Base-by-base conservation (phyloP, 2,888 invertebrate species). In the Lasioglossum lativentre region DNA sequence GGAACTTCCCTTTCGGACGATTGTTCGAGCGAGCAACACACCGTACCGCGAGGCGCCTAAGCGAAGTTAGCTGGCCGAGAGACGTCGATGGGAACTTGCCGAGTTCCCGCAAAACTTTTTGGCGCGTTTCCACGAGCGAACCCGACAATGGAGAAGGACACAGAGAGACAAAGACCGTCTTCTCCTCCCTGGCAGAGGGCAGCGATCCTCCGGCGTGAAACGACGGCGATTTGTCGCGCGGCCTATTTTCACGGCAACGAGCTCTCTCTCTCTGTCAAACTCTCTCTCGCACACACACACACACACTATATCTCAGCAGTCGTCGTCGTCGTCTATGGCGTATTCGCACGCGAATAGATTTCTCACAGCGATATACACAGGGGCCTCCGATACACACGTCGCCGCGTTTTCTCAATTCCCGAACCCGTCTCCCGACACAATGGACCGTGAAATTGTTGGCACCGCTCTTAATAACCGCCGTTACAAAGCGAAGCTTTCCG, bases 391-490 rank as follows among this genome's bases (percentile, higher is more conserved):
- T 78, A 83, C 89, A 84, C 81, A 77, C 52, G 79, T 40, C 70
- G 76, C 78, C 68, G 66, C 86, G 85, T 88, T 92, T 52, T 52
- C 52, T 52, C 52, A 52, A 52, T 89, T 87, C 87, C 86, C 78
- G 66, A 82, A 88, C 86, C 86, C 86, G 90, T 90, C 85, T 83
- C 45, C 82, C 83, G 86, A 86, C 87, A 91, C 90, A 91, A 91
- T 91, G 88, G 90, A 59, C 88, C 91, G 87, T 90, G 90, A 92
- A 92, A 92, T 92, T 90, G 93, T 89, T 92, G 93, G 92, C 92
- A 91, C 86, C 76, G 82, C 78, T 89, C 92, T 92, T 92, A 92
- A 92, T 93, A 92, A 92, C 90, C 82, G 59, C 72, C 56, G 87
- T 89, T 89, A 86, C 83, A 86, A 83, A 86, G 82, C 78, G 27